A percentile compares a stretch with the other conserved stretches of the same genome.
Conservation (phyloP, 1,140 invertebrate species). For the Lysiphlebus fabarum region DNA sequence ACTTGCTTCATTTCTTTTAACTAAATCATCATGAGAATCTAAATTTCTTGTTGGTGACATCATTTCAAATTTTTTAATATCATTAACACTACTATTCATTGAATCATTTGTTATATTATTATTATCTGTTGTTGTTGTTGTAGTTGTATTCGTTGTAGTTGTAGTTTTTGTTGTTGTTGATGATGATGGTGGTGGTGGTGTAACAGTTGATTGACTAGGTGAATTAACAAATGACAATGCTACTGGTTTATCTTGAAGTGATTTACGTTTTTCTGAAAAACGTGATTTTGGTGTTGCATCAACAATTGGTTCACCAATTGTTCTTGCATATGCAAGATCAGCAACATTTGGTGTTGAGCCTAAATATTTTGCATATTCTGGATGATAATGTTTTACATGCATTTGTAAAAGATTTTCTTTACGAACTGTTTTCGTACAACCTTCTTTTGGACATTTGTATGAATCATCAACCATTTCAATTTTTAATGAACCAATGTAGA, state of each 20-base stretch:
- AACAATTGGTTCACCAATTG: constrained; percentile 60
- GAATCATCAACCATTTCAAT: constrained; percentile 69
- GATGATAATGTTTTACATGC: constrained; percentile 90
- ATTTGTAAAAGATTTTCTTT: constrained; percentile 85
- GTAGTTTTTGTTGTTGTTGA: no score
- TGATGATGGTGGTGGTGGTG: no score
- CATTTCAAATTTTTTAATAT: constrained; percentile 30
- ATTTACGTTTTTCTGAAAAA: constrained; percentile 40
- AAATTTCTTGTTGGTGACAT: constrained; percentile 35
- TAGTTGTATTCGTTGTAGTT: no score
- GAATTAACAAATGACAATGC: constrained; percentile 22
- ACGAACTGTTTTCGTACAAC: constrained; percentile 82
- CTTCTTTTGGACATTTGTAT: constrained; percentile 76
- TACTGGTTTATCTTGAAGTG: constrained; percentile 34
- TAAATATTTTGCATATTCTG: constrained; percentile 71
- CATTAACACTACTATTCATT: constrained; percentile 14
- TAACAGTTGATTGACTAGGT: no score
- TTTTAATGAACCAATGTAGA: constrained; percentile 66
- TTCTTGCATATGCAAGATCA: constrained; percentile 77
- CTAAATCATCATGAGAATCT: constrained; percentile 34
- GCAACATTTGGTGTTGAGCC: constrained; percentile 79
- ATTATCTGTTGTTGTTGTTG: no score
- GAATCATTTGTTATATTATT: not conserved
- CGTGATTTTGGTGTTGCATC: constrained; percentile 53
- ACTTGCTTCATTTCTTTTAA: constrained; percentile 32